These are phyloP conservation scores for Cyrtodaria siliqua DNA, from an alignment of 2,888 invertebrate species.

Conservation along the genomic window DNA sequence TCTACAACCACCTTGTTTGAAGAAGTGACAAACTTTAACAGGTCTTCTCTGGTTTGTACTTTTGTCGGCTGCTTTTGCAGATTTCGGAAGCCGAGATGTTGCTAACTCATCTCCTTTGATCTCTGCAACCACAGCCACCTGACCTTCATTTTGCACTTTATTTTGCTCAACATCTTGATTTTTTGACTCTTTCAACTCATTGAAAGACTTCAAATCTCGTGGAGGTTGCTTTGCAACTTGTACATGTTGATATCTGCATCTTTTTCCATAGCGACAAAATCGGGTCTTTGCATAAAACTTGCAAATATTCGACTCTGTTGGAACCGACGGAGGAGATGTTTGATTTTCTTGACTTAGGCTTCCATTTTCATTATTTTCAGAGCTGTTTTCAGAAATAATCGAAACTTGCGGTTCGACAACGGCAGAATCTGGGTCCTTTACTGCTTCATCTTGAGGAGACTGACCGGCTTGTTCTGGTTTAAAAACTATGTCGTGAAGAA, in stretches of 20 bases:
- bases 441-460: slow-evolving; percentile 40
- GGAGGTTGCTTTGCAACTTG: neutral
- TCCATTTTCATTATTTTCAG: slow-evolving; percentile 23
- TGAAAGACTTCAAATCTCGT: neutral
- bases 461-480: neutral
- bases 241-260: slow-evolving; percentile 68
- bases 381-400: neutral
- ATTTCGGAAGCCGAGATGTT: too few relatives aligned
- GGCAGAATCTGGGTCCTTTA: slow-evolving; percentile 18
- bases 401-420: too few relatives aligned
- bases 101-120: neutral
- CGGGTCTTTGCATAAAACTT: slow-evolving; percentile 60
- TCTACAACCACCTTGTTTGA: slow-evolving; percentile 69
- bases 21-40: slow-evolving; percentile 47
- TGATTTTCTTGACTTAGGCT: slow-evolving; percentile 13
- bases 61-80: neutral
- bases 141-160: slow-evolving; percentile 42
- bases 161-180: slow-evolving; percentile 24
- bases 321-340: neutral
- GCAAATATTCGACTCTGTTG: slow-evolving; percentile 47
- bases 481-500: slow-evolving; percentile 53
- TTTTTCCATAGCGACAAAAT: slow-evolving; percentile 71
- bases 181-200: slow-evolving; percentile 14
- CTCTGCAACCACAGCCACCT: neutral
- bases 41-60: slow-evolving; percentile 5